These are phyloP conservation scores for Baronia brevicornis DNA, from an alignment of 2,888 invertebrate genomes.

Conservation along the genomic window DNA sequence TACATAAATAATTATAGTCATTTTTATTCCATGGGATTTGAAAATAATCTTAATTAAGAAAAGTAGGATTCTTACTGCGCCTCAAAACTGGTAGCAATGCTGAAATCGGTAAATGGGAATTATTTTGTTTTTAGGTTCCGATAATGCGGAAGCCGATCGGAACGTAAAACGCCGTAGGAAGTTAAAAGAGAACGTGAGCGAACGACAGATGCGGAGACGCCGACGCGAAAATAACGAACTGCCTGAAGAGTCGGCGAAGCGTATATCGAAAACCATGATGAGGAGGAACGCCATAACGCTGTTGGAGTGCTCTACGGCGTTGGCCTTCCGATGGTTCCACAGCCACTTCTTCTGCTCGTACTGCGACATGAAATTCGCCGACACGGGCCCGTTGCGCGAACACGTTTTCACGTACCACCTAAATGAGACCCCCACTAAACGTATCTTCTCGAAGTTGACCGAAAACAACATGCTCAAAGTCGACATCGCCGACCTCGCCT, in stretches of 20 bases:
- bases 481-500: conserved; percentile 48
- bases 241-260: conserved; percentile 56
- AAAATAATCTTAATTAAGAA: too few relatives aligned
- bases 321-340: conserved; percentile 64
- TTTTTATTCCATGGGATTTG: too few relatives aligned
- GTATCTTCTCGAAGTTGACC: conserved; percentile 52
- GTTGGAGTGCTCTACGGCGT: conserved; percentile 58
- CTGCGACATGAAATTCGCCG: conserved; percentile 52
- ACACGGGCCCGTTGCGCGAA: conserved; percentile 37
- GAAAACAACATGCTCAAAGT: conserved; percentile 67
- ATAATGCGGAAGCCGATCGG: conserved; percentile 38
- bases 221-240: conserved; percentile 60
- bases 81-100: too few relatives aligned
- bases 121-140: conserved; percentile 65
- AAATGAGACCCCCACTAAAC: conserved; percentile 39
- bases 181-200: conserved; percentile 60
- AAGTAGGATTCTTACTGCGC: too few relatives aligned
- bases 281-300: conserved; percentile 53
- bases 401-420: conserved; percentile 44
- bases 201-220: conserved; percentile 60
- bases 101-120: conserved; percentile 23
- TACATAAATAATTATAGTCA: too few relatives aligned
- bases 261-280: conserved; percentile 65
- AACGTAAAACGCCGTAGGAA: conserved; percentile 43
- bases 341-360: conserved; percentile 60